Base-by-base conservation (phyloP, 1,140 invertebrate species). In the Chelonus insularis region DNA sequence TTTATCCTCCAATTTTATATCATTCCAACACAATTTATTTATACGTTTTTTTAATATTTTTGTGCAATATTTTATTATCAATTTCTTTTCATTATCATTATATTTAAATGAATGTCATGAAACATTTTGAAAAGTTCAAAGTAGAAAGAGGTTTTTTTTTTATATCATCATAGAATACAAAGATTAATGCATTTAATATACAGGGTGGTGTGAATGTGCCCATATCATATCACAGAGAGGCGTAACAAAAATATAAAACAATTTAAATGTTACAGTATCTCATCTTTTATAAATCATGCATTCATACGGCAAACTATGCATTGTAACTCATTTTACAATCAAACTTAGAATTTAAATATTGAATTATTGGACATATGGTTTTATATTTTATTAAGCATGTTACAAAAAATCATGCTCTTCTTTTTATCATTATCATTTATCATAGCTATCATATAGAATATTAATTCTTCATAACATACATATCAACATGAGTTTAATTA, bases 151-250 rank as follows among this genome's bases (percentile, higher is more conserved):
- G 21, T 48, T 48, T 48, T 48, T 29, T n/a, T 29, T 23, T 23
- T 23, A 48, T 20, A 21, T 48, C 29, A 32, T 34, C 14, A 23
- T 54, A 34, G 52, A 39, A 45, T 45, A 57, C 55, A 57, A 41
- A 50, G 41, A 55, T 60, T 52, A 60, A 52, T 39, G 58, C 50
- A 32, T 60, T 62, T 60, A 63, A 74, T 72, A 67, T 73, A 75
- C 66, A 76, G 72, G 67, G 63, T 73, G 66, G 66, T 69, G 64
- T 74, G 64, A 75, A 74, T 76, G 74, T 76, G 73, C 74, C 74
- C 74, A 72, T 73, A 73, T 72, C 68, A 73, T 76, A 76, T 76
- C 74, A 76, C 74, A 76, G 74, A 75, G 73, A 76, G 74, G 72
- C 71, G 71, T 75, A 76, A 76, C 70, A 75, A 75, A 76, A 74